Evolutionary conservation across 2,797 vertebrate species (phyloP), one percentile per base, ranked within the genome.

Genomic region (Platalea minor): DNA sequence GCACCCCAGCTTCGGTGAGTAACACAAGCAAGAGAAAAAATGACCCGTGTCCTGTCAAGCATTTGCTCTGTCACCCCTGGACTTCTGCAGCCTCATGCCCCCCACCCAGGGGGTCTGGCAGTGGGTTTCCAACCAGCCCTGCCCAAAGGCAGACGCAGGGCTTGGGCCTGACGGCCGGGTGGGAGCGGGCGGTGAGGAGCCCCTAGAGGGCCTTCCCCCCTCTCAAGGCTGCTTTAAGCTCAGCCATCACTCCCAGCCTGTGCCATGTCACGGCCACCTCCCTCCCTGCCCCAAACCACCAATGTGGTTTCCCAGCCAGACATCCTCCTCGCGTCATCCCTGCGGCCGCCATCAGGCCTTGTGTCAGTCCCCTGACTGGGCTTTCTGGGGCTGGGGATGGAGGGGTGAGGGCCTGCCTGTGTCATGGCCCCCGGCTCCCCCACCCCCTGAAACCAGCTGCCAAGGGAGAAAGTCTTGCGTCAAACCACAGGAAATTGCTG

Each of bases 291-390:
- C 13, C 43, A 50, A 51, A 25, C 37, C 15, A n/a, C 33, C 11
- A 20, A 4, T 11, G 16, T 50, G 43, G 26, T 33, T 43, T 50
- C 57, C 57, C 28, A 64, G 13, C 4, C 43, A 70, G 28, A 28
- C 33, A 39, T 17, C 1, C 0, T 29, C 57, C 57, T 70, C 31
- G 18, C 31, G 31, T 70, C 7, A 15, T 45, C 39, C 24, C 39
- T 31, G n/a, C 1, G 1, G 61, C 28, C 0, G 5, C 26, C 35
- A 15, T 33, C 4, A 0, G 14, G 24, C 20, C n/a, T 60, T 0
- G 1, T n/a, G n/a, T 28, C 33, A 37, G 68, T 45, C 12, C 8
- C 33, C 33, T 28, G 28, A 33, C 17, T 16, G 18, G n/a, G 23
- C 7, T 13, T n/a, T 1, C 2, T 1, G 2, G 26, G 18, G 20